Percentiles rank a stretch among this genome's conserved stretches.
Conservation (phyloP, 2,113 vertebrate species). For the Zosterops borbonicus region DNA sequence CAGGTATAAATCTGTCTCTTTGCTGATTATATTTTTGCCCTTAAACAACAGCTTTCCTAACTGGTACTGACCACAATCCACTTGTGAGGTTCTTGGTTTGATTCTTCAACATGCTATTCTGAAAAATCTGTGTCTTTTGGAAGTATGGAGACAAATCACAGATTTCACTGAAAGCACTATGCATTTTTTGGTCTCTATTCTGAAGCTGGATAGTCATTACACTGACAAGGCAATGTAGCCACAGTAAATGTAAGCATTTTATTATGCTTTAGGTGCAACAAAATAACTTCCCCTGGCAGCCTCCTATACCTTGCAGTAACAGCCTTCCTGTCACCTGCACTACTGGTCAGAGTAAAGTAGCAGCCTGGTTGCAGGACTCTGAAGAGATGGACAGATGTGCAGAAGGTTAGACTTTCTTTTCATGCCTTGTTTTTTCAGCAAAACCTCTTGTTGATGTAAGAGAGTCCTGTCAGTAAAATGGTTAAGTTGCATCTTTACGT, state of each 20-base stretch:
- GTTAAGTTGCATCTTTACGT: not conserved
- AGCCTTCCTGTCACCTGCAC: constrained; percentile 92
- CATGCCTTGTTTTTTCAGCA: not conserved
- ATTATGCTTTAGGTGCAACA: constrained; percentile 77
- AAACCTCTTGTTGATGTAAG: not conserved
- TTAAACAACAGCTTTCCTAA: not conserved
- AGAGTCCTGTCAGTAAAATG: not conserved
- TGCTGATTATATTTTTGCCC: not conserved
- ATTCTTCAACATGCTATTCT: not conserved
- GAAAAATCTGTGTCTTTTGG: not conserved
- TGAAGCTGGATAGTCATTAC: not conserved
- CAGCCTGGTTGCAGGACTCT: constrained; percentile 94
- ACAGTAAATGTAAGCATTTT: not conserved
- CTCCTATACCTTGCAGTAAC: constrained; percentile 79
- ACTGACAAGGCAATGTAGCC: not conserved
- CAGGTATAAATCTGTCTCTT: not conserved
- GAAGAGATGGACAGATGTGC: constrained; percentile 99
- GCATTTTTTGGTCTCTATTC: not conserved
- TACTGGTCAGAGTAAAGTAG: constrained; percentile 95
- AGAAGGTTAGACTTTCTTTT: constrained; percentile 81
- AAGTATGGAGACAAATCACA: not conserved
- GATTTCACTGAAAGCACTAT: not conserved
- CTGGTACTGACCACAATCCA: not conserved
- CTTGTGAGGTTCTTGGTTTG: not conserved
- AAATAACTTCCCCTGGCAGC: constrained; percentile 80